phyloP scores from a whole-genome alignment of 2,888 invertebrate species.

The Andricus curvator region DNA sequence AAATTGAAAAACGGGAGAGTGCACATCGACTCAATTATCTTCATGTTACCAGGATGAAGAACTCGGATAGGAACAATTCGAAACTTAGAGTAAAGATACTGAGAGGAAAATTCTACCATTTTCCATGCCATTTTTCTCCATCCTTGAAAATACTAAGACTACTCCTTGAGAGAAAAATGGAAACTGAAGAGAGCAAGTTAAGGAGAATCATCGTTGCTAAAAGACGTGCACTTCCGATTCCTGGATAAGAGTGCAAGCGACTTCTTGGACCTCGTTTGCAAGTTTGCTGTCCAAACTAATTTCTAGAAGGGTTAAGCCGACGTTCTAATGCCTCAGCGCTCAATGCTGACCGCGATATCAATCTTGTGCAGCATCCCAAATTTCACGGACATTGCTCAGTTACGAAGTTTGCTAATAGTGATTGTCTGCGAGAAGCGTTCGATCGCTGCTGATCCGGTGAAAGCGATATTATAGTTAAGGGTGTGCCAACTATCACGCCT shows the following conservation, averaged over 20 bases:
- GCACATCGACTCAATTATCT: constrained; percentile 38
- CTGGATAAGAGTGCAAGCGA: background rate
- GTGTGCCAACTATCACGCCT: constrained; percentile 34
- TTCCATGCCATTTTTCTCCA: constrained; percentile 16
- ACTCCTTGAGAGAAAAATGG: background rate
- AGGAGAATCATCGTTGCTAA: background rate
- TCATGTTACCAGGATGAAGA: constrained; percentile 29
- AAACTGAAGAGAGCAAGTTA: constrained; percentile 11
- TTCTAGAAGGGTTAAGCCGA: constrained; percentile 22
- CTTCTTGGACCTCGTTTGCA: constrained; percentile 22
- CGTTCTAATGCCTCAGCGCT: constrained; percentile 24
- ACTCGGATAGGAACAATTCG: constrained; percentile 19
- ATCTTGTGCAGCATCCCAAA: constrained; percentile 11
- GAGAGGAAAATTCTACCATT: constrained; percentile 8
- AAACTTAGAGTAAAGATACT: constrained; percentile 24
- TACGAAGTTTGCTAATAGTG: constrained; percentile 56
- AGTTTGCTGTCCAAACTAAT: constrained; percentile 17
- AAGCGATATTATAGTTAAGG: constrained; percentile 37
- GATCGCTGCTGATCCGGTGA: constrained; percentile 43
- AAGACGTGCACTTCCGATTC: background rate
- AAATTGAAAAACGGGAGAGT: constrained; percentile 35
- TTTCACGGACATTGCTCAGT: constrained; percentile 42
- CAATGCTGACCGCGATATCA: constrained; percentile 25
- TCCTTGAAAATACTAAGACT: constrained; percentile 9
- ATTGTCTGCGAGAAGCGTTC: constrained; percentile 47